Percentiles rank a stretch among this genome's conserved stretches.
Conservation (phyloP, 2,888 invertebrate species). For the Polyommatus iphigenia region DNA sequence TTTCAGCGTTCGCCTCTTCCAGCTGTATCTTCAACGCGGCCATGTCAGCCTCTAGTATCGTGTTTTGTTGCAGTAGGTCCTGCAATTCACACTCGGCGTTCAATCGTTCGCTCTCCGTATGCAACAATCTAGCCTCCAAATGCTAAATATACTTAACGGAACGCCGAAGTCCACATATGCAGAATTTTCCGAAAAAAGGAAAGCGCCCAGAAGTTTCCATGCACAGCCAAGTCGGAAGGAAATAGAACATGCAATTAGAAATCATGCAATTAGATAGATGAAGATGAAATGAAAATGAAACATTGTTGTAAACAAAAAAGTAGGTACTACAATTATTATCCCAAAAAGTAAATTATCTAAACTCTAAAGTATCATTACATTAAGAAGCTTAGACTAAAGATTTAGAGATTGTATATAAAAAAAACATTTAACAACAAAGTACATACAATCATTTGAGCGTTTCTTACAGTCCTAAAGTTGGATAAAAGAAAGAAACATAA, state of each 20-base stretch:
- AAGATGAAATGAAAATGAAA: not conserved
- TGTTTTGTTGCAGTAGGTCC: constrained; percentile 84
- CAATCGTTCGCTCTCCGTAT: constrained; percentile 82
- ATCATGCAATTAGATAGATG: constrained; percentile 40
- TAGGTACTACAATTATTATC: too few species aligned
- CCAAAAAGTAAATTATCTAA: too few species aligned
- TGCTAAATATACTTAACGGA: constrained; percentile 75
- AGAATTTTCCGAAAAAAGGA: constrained; percentile 35
- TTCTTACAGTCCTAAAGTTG: not conserved
- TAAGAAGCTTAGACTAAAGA: not conserved
- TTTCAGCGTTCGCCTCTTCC: constrained; percentile 58
- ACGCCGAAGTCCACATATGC: constrained; percentile 43
- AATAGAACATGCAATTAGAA: constrained; percentile 72
- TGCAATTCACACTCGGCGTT: constrained; percentile 83
- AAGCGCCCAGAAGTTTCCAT: constrained; percentile 47
- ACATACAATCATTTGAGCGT: not conserved
- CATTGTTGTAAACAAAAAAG: not conserved
- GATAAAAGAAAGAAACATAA: not conserved
- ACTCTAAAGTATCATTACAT: too few species aligned
- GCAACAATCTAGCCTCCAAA: constrained; percentile 82
- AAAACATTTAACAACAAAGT: not conserved
- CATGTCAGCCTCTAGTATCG: constrained; percentile 82
- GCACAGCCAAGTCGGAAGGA: constrained; percentile 53
- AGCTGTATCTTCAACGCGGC: constrained; percentile 73
- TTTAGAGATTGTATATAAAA: not conserved